Conservation (phyloP, 64 coral and sea anemone species). For the Pachyseris speciosa region DNA sequence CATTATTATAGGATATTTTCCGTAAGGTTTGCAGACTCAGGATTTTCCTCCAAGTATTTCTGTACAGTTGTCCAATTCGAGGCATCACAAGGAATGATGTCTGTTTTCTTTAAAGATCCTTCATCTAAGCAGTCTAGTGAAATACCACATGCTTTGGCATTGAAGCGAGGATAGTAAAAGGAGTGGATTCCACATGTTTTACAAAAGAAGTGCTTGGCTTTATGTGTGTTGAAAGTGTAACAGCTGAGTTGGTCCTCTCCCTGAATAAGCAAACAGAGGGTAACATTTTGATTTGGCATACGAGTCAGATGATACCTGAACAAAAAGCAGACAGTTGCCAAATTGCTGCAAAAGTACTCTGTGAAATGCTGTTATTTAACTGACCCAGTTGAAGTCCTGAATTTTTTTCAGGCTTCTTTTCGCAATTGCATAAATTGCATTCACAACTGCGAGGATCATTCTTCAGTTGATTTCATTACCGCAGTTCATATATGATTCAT, state of each 20-base stretch:
- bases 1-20: neutral
- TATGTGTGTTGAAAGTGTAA: slow-evolving; percentile 88
- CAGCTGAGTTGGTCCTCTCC: slow-evolving; percentile 88
- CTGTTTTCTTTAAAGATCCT: slow-evolving; percentile 57
- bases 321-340: too few species aligned
- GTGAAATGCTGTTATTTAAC: too few species aligned
- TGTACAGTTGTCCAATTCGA: slow-evolving; percentile 71
- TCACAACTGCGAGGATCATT: too few species aligned
- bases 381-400: too few species aligned
- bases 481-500: too few species aligned
- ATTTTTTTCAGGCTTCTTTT: too few species aligned
- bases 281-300: neutral
- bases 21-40: neutral
- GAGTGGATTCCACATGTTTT: slow-evolving; percentile 92
- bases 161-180: slow-evolving; percentile 90
- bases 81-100: slow-evolving; percentile 72
- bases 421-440: too few species aligned
- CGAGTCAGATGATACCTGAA: too few species aligned
- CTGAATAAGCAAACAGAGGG: slow-evolving; percentile 1
- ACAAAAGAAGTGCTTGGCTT: slow-evolving; percentile 91
- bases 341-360: too few species aligned
- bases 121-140: slow-evolving; percentile 88
- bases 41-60: slow-evolving; percentile 55
- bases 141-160: slow-evolving; percentile 79
- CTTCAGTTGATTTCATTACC: too few species aligned